Conservation (phyloP, 1,140 invertebrate genomes). For the Probaryconus sp. region DNA sequence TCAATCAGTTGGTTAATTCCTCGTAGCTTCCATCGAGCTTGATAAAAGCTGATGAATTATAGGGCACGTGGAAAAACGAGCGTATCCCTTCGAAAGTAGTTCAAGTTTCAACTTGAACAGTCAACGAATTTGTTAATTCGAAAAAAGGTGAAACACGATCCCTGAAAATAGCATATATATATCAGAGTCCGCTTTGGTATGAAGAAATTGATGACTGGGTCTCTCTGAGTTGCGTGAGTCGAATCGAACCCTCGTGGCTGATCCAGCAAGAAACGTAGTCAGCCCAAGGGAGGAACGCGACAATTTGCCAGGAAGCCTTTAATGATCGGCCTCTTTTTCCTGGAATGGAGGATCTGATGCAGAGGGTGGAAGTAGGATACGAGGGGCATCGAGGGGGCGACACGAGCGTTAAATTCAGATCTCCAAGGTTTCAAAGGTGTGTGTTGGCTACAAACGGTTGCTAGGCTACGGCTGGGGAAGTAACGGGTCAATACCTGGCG, state of each 20-base stretch:
- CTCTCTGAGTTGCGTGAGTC: conserved; percentile 7
- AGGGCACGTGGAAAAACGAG: no score
- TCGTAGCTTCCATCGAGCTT: no score
- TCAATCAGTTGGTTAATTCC: no score
- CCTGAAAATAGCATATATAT: no score
- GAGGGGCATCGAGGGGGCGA: conserved; percentile 23
- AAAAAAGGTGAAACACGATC: no score
- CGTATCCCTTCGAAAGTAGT: no score
- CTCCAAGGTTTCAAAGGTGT: conserved; percentile 75
- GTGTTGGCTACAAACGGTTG: conserved; percentile 74
- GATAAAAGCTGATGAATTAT: no score
- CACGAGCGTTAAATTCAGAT: conserved; percentile 68
- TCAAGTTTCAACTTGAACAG: no score
- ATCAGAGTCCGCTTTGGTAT: neutral
- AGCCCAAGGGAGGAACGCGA: conserved; percentile 62
- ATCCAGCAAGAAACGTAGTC: conserved; percentile 30
- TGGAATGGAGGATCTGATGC: conserved; percentile 70
- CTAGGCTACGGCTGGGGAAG: conserved; percentile 69
- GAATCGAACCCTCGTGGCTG: conserved; percentile 19
- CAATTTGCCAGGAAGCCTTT: conserved; percentile 69
- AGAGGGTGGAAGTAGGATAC: conserved; percentile 58
- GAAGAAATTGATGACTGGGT: conserved; percentile 5
- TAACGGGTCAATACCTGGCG: conserved; percentile 75
- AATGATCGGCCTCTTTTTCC: conserved; percentile 71
- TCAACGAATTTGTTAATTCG: no score